A percentile compares a stretch with the other conserved stretches of the same genome.
Conservation (phyloP, 92 coral and sea anemone genomes). For the Epizoanthus scotinus region DNA sequence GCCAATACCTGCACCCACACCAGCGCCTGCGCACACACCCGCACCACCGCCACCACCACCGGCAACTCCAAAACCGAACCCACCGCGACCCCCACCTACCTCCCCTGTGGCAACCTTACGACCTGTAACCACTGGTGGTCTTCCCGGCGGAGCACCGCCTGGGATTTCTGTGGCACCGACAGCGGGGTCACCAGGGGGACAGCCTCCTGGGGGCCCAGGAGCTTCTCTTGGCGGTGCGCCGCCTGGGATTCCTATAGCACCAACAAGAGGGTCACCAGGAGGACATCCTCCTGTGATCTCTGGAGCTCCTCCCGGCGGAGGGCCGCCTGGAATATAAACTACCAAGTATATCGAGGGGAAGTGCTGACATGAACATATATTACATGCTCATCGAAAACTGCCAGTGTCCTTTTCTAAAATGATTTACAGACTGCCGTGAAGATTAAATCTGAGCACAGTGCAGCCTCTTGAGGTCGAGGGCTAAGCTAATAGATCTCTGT, state of each 20-base stretch:
- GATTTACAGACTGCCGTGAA: no score
- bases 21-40: constrained; percentile 31
- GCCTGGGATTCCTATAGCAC: neutral
- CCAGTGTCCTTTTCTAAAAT: no score
- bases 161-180: constrained; percentile 16
- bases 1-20: constrained; percentile 24
- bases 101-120: constrained; percentile 18
- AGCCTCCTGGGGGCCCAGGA: constrained; percentile 19
- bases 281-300: neutral
- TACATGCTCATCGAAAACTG: no score
- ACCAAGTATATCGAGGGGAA: neutral
- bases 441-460: no score
- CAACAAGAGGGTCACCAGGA: constrained; percentile 11
- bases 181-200: constrained; percentile 36
- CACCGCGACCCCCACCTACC: constrained; percentile 7
- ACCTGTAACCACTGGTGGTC: neutral
- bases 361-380: neutral
- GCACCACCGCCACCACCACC: constrained; percentile 25
- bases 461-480: no score
- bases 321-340: constrained; percentile 23
- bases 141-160: constrained; percentile 22
- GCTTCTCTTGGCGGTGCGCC: constrained; percentile 20
- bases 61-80: constrained; percentile 1
- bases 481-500: no score
- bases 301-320: constrained; percentile 28